Conservation (phyloP, 2,797 vertebrate species). For the Labroides dimidiatus region DNA sequence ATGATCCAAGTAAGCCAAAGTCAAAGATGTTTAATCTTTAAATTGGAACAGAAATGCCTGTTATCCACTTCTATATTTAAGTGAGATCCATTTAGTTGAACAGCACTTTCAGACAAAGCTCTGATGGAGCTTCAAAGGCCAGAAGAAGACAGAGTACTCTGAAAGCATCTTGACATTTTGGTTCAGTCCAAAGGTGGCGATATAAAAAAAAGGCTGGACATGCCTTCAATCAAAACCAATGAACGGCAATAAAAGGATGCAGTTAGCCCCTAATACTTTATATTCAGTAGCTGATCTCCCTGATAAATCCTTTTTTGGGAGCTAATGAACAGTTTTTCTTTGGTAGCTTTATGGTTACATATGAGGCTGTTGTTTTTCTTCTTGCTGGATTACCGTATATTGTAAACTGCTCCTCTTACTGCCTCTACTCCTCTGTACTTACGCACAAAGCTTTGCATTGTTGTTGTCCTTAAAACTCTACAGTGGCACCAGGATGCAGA, state of each 20-base stretch:
- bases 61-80: slow-evolving; percentile 40
- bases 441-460: slow-evolving; percentile 26
- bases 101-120: slow-evolving; percentile 34
- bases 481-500: slow-evolving; percentile 25
- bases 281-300: background rate
- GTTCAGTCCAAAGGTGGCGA: slow-evolving; percentile 2
- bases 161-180: slow-evolving; percentile 22
- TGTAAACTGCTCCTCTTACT: slow-evolving; percentile 14
- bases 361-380: slow-evolving; percentile 11
- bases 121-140: slow-evolving; percentile 30
- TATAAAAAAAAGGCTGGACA: background rate
- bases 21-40: slow-evolving; percentile 52
- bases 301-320: slow-evolving; percentile 11
- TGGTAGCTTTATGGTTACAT: background rate
- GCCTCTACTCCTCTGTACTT: slow-evolving; percentile 3
- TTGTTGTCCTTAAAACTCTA: slow-evolving; percentile 38
- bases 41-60: slow-evolving; percentile 38
- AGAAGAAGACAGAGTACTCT: slow-evolving; percentile 17
- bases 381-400: slow-evolving; percentile 23
- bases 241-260: slow-evolving; percentile 7
- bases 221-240: slow-evolving; percentile 25
- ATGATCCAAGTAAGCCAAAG: slow-evolving; percentile 46
- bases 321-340: background rate
- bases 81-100: slow-evolving; percentile 46
- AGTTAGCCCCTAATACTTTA: background rate